These are phyloP conservation scores for Pseudachorutes palmiensis DNA, from an alignment of 1,140 invertebrate genomes.

Conservation along the genomic window DNA sequence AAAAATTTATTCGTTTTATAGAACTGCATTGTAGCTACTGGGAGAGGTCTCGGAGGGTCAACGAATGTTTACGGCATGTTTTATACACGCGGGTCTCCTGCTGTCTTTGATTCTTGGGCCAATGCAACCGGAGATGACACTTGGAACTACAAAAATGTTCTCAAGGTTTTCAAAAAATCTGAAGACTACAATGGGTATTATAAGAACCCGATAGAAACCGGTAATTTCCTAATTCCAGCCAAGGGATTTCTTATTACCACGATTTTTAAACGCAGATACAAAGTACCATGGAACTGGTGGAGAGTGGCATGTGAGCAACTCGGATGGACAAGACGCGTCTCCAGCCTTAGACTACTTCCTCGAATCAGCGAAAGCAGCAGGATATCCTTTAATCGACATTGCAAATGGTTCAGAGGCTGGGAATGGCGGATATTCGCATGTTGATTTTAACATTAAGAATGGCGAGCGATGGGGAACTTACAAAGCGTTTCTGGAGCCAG, in stretches of 20 bases:
- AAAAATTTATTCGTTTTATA: not conserved
- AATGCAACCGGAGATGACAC: constrained; percentile 43
- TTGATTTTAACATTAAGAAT: not conserved
- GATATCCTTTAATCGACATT: not conserved
- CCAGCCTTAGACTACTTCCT: constrained; percentile 67
- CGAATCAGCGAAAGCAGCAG: constrained; percentile 47
- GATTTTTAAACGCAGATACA: not conserved
- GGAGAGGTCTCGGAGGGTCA: constrained; percentile 50
- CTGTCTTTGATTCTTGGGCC: constrained; percentile 59
- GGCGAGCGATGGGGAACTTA: not conserved
- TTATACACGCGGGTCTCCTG: constrained; percentile 54
- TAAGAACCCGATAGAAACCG: not conserved
- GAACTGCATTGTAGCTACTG: constrained; percentile 23
- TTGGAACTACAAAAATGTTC: constrained; percentile 51
- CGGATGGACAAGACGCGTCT: not conserved
- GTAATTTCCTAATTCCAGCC: not conserved
- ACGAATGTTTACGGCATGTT: constrained; percentile 57
- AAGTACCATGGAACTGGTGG: constrained; percentile 12
- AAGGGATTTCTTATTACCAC: not conserved
- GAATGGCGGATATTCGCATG: constrained; percentile 41
- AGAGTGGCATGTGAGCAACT: constrained; percentile 1
- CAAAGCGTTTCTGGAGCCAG: constrained; percentile 56
- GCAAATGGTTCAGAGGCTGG: not conserved
- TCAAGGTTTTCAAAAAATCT: constrained; percentile 79
- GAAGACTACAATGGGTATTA: constrained; percentile 49